phyloP scores from a whole-genome alignment of 2,797 vertebrate genomes.

The Lateolabrax maculatus region DNA sequence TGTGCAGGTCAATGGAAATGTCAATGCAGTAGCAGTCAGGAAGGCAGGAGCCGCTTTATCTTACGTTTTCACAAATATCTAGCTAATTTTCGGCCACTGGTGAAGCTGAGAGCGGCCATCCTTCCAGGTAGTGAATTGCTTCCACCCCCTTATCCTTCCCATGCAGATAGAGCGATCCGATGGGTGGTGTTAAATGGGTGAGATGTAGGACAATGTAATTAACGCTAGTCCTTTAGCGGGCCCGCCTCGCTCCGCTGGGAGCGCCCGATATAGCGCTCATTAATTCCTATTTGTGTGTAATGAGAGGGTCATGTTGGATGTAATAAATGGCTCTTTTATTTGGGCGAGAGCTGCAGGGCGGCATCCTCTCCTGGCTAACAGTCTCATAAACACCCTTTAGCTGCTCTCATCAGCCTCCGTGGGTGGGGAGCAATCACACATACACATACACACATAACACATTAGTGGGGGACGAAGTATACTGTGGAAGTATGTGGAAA shows the following conservation, averaged over 20 bases:
- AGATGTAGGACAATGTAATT: slow-evolving; percentile 87
- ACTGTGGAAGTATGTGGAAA: slow-evolving; percentile 30
- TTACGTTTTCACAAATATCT: neutral
- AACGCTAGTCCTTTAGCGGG: slow-evolving; percentile 80
- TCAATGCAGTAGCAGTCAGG: neutral
- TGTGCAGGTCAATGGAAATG: neutral
- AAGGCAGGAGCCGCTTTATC: neutral
- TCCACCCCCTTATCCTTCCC: slow-evolving; percentile 28
- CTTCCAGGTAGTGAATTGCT: slow-evolving; percentile 28
- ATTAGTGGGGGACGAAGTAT: slow-evolving; percentile 10
- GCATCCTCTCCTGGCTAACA: slow-evolving; percentile 80
- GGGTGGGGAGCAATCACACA: slow-evolving; percentile 64
- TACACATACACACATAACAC: slow-evolving; percentile 23
- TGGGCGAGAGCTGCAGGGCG: slow-evolving; percentile 80
- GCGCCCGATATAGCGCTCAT: slow-evolving; percentile 83
- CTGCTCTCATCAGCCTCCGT: slow-evolving; percentile 75
- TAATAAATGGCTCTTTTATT: slow-evolving; percentile 89
- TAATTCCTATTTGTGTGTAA: slow-evolving; percentile 88
- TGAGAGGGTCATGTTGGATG: slow-evolving; percentile 87
- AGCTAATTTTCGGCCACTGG: neutral
- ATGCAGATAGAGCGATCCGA: slow-evolving; percentile 70
- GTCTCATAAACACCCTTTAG: slow-evolving; percentile 84
- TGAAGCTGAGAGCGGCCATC: neutral
- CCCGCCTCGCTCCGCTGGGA: slow-evolving; percentile 80
- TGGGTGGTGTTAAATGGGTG: slow-evolving; percentile 79